Conservation (phyloP, 2,797 vertebrate species). For the Gephyroberyx darwinii region DNA sequence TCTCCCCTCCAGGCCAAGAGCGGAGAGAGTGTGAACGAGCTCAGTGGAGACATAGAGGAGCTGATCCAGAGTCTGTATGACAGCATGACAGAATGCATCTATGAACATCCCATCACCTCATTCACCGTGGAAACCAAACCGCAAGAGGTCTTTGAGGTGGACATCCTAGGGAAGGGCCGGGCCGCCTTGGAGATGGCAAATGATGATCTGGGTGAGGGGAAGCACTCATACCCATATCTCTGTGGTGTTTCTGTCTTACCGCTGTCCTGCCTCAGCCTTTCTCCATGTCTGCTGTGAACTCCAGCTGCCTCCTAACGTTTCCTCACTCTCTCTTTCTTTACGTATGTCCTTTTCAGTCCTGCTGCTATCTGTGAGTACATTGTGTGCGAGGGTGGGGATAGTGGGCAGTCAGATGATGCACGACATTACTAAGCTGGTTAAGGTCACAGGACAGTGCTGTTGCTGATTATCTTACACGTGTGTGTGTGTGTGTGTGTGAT, state of each 20-base stretch:
- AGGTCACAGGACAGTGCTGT: slow-evolving; percentile 74
- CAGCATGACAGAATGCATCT: slow-evolving; percentile 90
- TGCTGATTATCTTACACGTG: slow-evolving; percentile 64
- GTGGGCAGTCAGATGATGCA: slow-evolving; percentile 68
- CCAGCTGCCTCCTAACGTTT: neutral
- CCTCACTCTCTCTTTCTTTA: slow-evolving; percentile 16
- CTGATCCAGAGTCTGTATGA: slow-evolving; percentile 83
- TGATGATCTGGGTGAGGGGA: slow-evolving; percentile 83
- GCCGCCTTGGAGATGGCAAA: slow-evolving; percentile 86
- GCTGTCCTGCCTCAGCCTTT: neutral
- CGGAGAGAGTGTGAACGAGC: slow-evolving; percentile 18
- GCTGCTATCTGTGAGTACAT: slow-evolving; percentile 52
- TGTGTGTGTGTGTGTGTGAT: slow-evolving; percentile 16
- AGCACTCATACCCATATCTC: neutral
- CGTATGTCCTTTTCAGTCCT: slow-evolving; percentile 37
- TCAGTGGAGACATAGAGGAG: slow-evolving; percentile 63
- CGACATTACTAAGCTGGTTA: slow-evolving; percentile 56
- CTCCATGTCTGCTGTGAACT: neutral
- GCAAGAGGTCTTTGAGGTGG: slow-evolving; percentile 81
- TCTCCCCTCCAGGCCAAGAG: slow-evolving; percentile 51
- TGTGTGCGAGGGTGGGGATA: slow-evolving; percentile 21
- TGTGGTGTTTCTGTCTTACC: neutral
- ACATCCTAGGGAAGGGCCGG: slow-evolving; percentile 84
- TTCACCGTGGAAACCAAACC: slow-evolving; percentile 79
- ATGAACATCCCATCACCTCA: slow-evolving; percentile 82